These are phyloP conservation scores for Agrotis ipsilon DNA, from an alignment of 2,888 invertebrate species.

Conservation along the genomic window DNA sequence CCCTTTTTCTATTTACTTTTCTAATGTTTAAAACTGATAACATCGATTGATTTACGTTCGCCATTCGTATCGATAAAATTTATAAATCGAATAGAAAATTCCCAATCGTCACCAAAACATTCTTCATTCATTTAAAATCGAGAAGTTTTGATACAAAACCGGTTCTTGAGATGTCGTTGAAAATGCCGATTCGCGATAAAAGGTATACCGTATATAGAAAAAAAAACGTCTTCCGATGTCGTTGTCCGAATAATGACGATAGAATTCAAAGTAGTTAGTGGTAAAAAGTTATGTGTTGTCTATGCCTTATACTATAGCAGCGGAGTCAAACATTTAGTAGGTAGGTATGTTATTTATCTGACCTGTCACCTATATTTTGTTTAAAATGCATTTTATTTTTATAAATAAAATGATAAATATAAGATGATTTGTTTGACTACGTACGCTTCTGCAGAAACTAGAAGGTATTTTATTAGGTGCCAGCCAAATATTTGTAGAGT, in stretches of 20 bases:
- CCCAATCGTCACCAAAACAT: slow-evolving; percentile 52
- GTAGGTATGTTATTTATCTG: slow-evolving; percentile 55
- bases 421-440: slow-evolving; percentile 13
- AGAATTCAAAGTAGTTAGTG: slow-evolving; percentile 68
- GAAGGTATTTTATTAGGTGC: not conserved
- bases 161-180: slow-evolving; percentile 60
- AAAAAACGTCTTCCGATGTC: slow-evolving; percentile 76
- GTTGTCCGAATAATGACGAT: slow-evolving; percentile 77
- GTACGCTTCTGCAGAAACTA: not conserved
- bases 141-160: slow-evolving; percentile 59
- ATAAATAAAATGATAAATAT: slow-evolving; percentile 1
- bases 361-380: slow-evolving; percentile 39
- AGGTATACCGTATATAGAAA: slow-evolving; percentile 59
- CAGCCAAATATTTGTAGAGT: not conserved
- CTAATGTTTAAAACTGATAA: slow-evolving; percentile 55
- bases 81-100: slow-evolving; percentile 60
- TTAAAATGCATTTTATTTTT: slow-evolving; percentile 30
- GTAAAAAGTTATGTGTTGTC: slow-evolving; percentile 48
- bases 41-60: slow-evolving; percentile 56
- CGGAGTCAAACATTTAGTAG: slow-evolving; percentile 30
- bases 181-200: slow-evolving; percentile 72
- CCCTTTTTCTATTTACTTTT: slow-evolving; percentile 56
- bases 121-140: slow-evolving; percentile 55
- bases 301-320: slow-evolving; percentile 36
- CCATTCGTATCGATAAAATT: slow-evolving; percentile 57